Percentiles rank a stretch among this genome's conserved stretches.
Evolutionary conservation across 2,888 invertebrate genomes (phyloP).

Genomic region (Magallana nippona): DNA sequence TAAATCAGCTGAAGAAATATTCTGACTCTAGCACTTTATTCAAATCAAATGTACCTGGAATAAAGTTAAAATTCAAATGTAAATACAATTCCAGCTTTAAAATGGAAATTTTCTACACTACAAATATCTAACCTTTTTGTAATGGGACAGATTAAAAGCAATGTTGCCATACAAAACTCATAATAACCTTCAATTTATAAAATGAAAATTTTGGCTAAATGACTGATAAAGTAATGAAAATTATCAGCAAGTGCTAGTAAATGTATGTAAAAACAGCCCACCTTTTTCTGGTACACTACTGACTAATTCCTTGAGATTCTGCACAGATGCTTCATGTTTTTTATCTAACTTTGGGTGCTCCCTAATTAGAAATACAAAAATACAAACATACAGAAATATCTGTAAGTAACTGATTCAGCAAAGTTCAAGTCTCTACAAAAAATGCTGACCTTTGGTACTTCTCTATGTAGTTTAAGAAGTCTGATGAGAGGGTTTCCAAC

Average conservation of each 20-base stretch:
- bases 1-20: constrained; percentile 81
- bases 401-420: neutral
- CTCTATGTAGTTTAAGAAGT: constrained; percentile 82
- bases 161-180: no score
- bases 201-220: no score
- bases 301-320: constrained; percentile 52
- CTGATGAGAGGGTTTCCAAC: constrained; percentile 90
- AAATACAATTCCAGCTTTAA: neutral
- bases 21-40: constrained; percentile 79
- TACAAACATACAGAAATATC: neutral
- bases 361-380: constrained; percentile 7
- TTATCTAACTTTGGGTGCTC: constrained; percentile 15
- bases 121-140: no score
- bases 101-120: neutral
- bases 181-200: no score
- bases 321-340: neutral
- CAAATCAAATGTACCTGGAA: constrained; percentile 79
- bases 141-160: no score
- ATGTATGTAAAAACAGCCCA: constrained; percentile 32
- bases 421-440: no score
- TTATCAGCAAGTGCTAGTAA: no score
- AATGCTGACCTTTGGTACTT: constrained; percentile 53
- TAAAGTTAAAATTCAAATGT: constrained; percentile 15
- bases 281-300: constrained; percentile 62
- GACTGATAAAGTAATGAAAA: no score